Percentiles rank a stretch among this genome's conserved stretches.
phyloP scores from a whole-genome alignment of 1,140 invertebrate genomes.

The Pseudomyrmex cubaensis region DNA sequence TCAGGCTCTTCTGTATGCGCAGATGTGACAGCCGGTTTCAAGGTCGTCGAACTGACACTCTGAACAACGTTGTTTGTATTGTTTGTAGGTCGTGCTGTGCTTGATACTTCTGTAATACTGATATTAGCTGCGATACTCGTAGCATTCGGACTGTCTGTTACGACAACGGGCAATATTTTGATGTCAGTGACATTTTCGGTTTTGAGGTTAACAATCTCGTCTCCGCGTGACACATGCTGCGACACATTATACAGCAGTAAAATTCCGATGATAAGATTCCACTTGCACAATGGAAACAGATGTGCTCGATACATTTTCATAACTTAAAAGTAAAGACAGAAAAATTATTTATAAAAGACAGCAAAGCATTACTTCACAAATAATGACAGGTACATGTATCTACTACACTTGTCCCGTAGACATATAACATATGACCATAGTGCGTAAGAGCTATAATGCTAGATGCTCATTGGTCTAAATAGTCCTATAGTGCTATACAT shows the following conservation, averaged over 20 bases:
- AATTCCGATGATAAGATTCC: slow-evolving; percentile 13
- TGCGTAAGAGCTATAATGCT: no score
- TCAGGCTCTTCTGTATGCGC: slow-evolving; percentile 35
- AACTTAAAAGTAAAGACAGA: slow-evolving; percentile 6
- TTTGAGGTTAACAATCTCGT: slow-evolving; percentile 61
- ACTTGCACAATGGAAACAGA: slow-evolving; percentile 17
- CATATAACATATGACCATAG: no score
- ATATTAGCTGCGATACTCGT: not conserved
- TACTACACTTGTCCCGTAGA: no score
- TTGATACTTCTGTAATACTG: not conserved
- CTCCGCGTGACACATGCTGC: slow-evolving; percentile 12
- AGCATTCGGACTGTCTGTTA: not conserved
- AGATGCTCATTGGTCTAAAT: no score
- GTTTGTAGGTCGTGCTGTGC: not conserved
- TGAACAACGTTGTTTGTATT: not conserved
- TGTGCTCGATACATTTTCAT: slow-evolving; percentile 44
- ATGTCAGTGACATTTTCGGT: slow-evolving; percentile 32
- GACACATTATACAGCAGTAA: slow-evolving; percentile 17
- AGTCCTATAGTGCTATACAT: no score
- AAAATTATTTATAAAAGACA: no score
- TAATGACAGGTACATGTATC: not conserved
- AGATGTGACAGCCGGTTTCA: not conserved
- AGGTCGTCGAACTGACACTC: not conserved
- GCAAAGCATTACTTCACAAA: slow-evolving; percentile 13
- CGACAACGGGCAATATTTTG: not conserved